Base-by-base conservation (phyloP, 2,113 vertebrate genomes). In the Peromyscus leucopus region DNA sequence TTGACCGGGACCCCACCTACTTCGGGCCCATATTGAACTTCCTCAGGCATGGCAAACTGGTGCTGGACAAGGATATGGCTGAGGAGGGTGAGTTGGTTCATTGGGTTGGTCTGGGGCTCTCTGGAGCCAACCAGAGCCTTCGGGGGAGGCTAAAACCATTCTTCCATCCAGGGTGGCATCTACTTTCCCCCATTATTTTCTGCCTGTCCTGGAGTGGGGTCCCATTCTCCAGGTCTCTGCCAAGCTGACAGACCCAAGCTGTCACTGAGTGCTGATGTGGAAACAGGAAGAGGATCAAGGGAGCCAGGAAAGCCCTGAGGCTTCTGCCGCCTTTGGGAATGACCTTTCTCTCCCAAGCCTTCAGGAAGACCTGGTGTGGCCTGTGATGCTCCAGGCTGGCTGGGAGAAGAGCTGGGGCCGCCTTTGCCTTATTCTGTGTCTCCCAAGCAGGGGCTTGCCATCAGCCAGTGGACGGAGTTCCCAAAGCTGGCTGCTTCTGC, bases 1-100 rank as follows among this genome's bases (percentile, higher is more conserved):
- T 99, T 55, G 99, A 99, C 98, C 99, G 99, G 17, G 99, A 99
- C 97, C 99, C 99, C 59, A 99, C 99, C 92, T 99, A 99, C 98
- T 99, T 99, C 80, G 99, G 99, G n/a, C 99, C 99, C 80, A 99
- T 99, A 97, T 98, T 99, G 96, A 99, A 99, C 98, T 99, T 99
- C 97, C 98, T 99, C 85, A 99, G 99, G 84, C 99, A 99, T 57
- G 99, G 99, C 84, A 99, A 99, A 94, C 98, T 99, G 98, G 99
- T 99, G 87, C 98, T 99, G 98, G 99, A 99, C 99, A 99, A 99
- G 98, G 99, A 99, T 97, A 99, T 99, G 98, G 99, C 99, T 42
- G 99, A 99, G 98, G 99, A 99, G 99, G 99, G 99, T 99, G 95
- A 98, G 98, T 98, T 71, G 65, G 57, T 55, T 67, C 48, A 2